Conservation (phyloP, 1,140 invertebrate species). For the Cydia strobilella region DNA sequence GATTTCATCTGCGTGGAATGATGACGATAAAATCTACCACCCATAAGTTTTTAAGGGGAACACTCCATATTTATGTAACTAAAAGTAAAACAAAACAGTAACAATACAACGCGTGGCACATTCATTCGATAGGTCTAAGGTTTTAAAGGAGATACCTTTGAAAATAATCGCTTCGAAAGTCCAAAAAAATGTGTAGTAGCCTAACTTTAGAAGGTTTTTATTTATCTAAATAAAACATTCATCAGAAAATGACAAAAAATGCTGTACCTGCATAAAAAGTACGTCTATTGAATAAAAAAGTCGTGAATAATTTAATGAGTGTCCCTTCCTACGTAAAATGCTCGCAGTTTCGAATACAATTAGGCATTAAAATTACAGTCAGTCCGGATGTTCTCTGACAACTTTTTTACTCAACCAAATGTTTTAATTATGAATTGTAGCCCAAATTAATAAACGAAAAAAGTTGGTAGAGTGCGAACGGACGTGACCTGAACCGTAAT, state of each 20-base stretch:
- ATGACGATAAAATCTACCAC: too few species aligned
- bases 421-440: constrained; percentile 20
- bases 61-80: too few species aligned
- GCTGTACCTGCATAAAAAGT: background rate
- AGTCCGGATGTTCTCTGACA: background rate
- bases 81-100: too few species aligned
- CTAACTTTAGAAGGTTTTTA: too few species aligned
- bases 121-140: too few species aligned
- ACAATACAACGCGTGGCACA: too few species aligned
- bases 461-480: constrained; percentile 2
- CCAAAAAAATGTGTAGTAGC: too few species aligned
- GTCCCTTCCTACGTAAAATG: background rate
- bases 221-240: too few species aligned
- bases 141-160: too few species aligned
- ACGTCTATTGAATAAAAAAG: background rate
- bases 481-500: background rate
- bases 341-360: background rate
- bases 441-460: background rate
- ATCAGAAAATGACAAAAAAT: background rate
- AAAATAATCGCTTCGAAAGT: too few species aligned
- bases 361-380: background rate
- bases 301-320: background rate
- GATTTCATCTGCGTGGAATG: too few species aligned
- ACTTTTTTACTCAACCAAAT: background rate
- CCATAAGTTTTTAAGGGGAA: too few species aligned